Base-by-base conservation (phyloP, 2,797 vertebrate species). In the Nothura maculosa region DNA sequence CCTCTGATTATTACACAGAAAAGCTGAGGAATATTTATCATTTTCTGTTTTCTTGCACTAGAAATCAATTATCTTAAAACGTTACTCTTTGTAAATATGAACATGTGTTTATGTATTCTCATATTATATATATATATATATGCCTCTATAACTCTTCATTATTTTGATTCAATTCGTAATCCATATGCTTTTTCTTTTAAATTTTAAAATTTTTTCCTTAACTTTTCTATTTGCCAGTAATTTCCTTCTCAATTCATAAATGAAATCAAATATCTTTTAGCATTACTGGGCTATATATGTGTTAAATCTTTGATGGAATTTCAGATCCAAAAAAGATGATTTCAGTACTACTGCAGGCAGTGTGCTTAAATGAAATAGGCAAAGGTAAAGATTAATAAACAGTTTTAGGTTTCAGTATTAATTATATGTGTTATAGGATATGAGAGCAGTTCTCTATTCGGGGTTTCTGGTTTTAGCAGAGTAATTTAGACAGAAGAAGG, bases 401-500 rank as follows among this genome's bases (percentile, higher is more conserved):
- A 43, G 19, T 58, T 75, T 94, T 38, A 69, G 24, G 25, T 57
- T 90, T 94, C 63, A 36, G 0, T 81, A 75, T n/a, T 55, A 75
- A 73, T 89, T 48, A 27, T 27, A 27, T 47, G 30, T 9, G 25
- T 38, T 60, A 78, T 81, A 16, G 52, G 81, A 21, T 5, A 90
- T 86, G 85, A 50, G 75, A 73, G 13, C 74, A 43, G 64, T 70
- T 90, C 57, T 87, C 61, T 81, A 74, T 91, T 89, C 7, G 19
- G 66, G 20, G 66, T 7, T 64, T 89, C 5, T 2, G 72, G 80
- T 96, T 55, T 43, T 57, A 76, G n/a, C 15, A 32, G 25, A 7
- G 48, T 66, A 58, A 77, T 92, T 80, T 84, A 15, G 25, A 28
- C n/a, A 25, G 43, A 90, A 69, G n/a, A 69, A 93, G 83, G 97